Conservation (phyloP, 1,140 invertebrate genomes). For the Streblospio benedicti region DNA sequence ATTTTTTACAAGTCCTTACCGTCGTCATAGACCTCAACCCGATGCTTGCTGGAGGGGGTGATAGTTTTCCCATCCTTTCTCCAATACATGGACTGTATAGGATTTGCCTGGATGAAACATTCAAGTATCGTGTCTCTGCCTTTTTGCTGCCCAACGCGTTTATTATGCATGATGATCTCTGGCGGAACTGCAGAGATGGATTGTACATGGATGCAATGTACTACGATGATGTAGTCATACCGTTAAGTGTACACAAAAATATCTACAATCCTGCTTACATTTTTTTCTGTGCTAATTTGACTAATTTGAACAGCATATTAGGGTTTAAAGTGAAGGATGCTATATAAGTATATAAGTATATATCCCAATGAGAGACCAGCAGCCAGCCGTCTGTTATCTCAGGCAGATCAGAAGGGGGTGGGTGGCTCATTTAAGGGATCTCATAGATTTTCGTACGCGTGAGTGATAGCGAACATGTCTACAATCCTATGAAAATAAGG, state of each 20-base stretch:
- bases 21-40: slow-evolving; percentile 62
- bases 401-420: too few species aligned
- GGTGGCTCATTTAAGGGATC: too few species aligned
- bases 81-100: slow-evolving; percentile 67
- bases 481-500: too few species aligned
- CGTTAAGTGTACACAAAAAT: slow-evolving; percentile 1
- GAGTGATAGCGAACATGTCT: too few species aligned
- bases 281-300: neutral
- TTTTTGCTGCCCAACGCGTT: slow-evolving; percentile 25
- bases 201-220: neutral
- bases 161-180: slow-evolving; percentile 29
- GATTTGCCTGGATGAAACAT: slow-evolving; percentile 80
- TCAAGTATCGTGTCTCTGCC: slow-evolving; percentile 55
- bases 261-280: neutral
- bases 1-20: too few species aligned
- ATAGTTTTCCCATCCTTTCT: slow-evolving; percentile 60
- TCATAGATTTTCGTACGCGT: too few species aligned
- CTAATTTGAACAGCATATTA: too few species aligned
- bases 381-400: too few species aligned
- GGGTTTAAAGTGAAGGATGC: too few species aligned
- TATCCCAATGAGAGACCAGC: too few species aligned
- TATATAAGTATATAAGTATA: too few species aligned
- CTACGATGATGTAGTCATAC: neutral
- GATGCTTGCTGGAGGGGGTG: slow-evolving; percentile 59
- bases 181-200: slow-evolving; percentile 28